Evolutionary conservation across 2,113 vertebrate genomes (phyloP).

Genomic region (Aptenodytes forsteri): DNA sequence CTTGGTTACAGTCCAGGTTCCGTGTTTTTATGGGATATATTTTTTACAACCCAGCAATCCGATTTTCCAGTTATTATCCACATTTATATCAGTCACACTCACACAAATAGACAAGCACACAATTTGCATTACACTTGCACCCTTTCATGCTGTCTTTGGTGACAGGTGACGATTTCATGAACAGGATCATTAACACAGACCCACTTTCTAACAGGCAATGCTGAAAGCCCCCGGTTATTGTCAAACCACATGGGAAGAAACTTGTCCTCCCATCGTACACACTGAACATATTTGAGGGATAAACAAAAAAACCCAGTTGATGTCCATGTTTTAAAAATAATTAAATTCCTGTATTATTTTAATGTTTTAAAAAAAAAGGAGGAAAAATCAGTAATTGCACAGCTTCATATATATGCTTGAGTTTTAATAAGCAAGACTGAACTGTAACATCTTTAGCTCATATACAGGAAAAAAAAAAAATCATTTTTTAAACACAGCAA

Average conservation of each 20-base stretch:
- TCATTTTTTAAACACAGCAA: not conserved
- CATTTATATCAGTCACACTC: not conserved
- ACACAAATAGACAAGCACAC: not conserved
- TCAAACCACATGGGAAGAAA: not conserved
- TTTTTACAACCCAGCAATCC: not conserved
- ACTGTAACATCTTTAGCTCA: not conserved
- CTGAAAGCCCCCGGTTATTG: not conserved
- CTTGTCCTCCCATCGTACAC: not conserved
- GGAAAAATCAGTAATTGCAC: not conserved
- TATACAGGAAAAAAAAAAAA: not conserved
- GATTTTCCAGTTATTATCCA: not conserved
- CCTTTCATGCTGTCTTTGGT: not conserved
- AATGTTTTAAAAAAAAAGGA: not conserved
- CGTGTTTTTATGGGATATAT: not conserved
- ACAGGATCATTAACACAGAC: not conserved
- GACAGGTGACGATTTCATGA: fast-evolving
- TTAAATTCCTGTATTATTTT: not conserved
- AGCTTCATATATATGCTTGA: not conserved
- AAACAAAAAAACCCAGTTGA: not conserved
- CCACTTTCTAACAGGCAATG: not conserved
- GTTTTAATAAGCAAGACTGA: not conserved
- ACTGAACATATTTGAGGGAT: not conserved
- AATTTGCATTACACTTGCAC: not conserved
- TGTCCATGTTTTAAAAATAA: not conserved
- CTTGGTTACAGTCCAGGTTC: not conserved